phyloP scores from a whole-genome alignment of 2,888 invertebrate genomes.

The Melikaiella ostensackeni region DNA sequence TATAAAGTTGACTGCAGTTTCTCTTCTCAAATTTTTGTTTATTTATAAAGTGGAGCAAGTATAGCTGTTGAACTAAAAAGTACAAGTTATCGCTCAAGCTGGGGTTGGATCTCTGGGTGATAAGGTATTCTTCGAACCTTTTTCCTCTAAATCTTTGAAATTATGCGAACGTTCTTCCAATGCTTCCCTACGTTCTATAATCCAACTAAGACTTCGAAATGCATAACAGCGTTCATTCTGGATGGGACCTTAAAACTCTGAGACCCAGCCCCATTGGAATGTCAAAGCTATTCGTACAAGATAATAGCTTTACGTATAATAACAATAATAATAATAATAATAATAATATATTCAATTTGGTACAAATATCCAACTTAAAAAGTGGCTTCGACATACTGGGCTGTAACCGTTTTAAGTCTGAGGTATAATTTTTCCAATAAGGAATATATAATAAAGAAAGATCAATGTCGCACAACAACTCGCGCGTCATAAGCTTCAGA shows the following conservation, averaged over 20 bases:
- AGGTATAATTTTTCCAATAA: no score
- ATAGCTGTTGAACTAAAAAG: conserved; percentile 66
- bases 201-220: not conserved
- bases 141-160: not conserved
- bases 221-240: not conserved
- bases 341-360: no score
- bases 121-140: conserved; percentile 50
- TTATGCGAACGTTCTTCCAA: not conserved
- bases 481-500: conserved; percentile 50
- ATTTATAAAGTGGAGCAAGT: conserved; percentile 66
- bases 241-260: conserved; percentile 58
- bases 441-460: conserved; percentile 55
- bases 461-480: conserved; percentile 57
- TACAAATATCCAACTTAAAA: no score
- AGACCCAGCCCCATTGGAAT: conserved; percentile 64
- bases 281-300: conserved; percentile 64
- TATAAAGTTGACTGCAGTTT: conserved; percentile 57
- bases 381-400: no score
- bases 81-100: conserved; percentile 69
- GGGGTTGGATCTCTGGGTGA: conserved; percentile 67
- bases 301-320: conserved; percentile 63
- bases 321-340: conserved; percentile 63
- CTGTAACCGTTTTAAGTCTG: no score
- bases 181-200: not conserved
- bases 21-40: conserved; percentile 64